Evolutionary conservation across 2,797 vertebrate genomes (phyloP), one percentile per base, ranked within the genome.

Genomic region (Xiphorhynchus erythropygius): DNA sequence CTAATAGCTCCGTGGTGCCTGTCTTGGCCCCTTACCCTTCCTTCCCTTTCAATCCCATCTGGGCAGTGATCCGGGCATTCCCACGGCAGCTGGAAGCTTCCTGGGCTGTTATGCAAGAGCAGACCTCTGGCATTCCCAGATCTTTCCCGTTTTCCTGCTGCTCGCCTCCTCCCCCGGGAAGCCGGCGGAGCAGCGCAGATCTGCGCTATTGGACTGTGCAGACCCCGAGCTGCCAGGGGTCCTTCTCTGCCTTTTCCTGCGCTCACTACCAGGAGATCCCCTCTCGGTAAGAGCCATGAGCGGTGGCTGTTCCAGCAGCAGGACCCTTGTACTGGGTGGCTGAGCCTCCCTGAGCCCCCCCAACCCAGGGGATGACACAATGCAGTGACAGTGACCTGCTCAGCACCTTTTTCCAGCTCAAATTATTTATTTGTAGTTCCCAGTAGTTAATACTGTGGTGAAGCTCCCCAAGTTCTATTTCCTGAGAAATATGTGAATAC

Each of bases 221-320:
- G n/a, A 16, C 5, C 80, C 4, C 14, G 7, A 65, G 37, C 64
- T 24, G 50, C 0, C 46, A 2, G 75, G 13, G 64, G 17, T 27
- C 25, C 81, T 1, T 23, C 22, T 10, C 80, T 46, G 84, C 56
- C 80, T 71, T 16, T 23, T 5, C 42, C 88, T 2, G 5, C 19
- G 28, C 56, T 42, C 24, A 0, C n/a, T 9, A 14, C 55, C n/a
- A 1, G 41, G 37, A 52, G 52, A 1, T 25, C 35, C 62, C 62
- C 4, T 0, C 47, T 22, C 22, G 1, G 1, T 2, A 6, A 13
- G 3, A 22, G 85, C 59, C n/a, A 2, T 0, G 21, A 84, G 57
- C 13, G 0, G 37, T 0, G 19, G 47, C 79, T 9, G 57, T 35
- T 19, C 14, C 1, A 76, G n/a, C 39, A 37, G 42, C 8, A 3